Evolutionary conservation across 1,140 invertebrate genomes (phyloP).

Genomic region (Apis laboriosa): DNA sequence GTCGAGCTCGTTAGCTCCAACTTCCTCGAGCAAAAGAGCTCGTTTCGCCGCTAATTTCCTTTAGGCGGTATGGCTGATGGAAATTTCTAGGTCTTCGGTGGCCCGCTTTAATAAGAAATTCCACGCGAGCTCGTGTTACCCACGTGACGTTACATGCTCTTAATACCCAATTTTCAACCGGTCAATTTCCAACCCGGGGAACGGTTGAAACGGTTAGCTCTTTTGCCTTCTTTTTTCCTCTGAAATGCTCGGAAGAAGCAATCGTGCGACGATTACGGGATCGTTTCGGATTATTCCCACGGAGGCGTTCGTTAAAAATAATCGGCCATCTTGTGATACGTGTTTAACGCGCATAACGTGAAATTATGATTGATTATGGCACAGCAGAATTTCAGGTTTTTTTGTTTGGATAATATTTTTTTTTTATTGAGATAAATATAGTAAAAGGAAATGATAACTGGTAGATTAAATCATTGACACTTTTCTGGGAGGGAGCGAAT

Average conservation of each 20-base stretch:
- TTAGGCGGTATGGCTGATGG: not conserved
- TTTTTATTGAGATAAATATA: too few species aligned
- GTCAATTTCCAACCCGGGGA: conserved; percentile 31
- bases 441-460: too few species aligned
- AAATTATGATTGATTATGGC: too few species aligned
- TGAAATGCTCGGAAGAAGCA: conserved; percentile 8
- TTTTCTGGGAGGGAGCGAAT: too few species aligned
- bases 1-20: conserved; percentile 15
- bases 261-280: not conserved
- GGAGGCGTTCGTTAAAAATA: not conserved
- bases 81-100: conserved; percentile 28
- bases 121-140: conserved; percentile 11
- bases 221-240: not conserved
- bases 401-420: too few species aligned
- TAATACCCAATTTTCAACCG: conserved; percentile 43
- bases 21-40: conserved; percentile 3
- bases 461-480: too few species aligned
- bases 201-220: not conserved
- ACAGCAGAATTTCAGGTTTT: too few species aligned
- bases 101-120: conserved; percentile 38
- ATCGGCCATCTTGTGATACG: not conserved
- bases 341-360: too few species aligned
- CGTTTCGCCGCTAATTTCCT: conserved; percentile 40
- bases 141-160: conserved; percentile 32
- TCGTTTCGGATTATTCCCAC: not conserved